Evolutionary conservation across 2,113 vertebrate genomes (phyloP), one percentile per base, ranked within the genome.

Genomic region (Spermophilus dauricus): DNA sequence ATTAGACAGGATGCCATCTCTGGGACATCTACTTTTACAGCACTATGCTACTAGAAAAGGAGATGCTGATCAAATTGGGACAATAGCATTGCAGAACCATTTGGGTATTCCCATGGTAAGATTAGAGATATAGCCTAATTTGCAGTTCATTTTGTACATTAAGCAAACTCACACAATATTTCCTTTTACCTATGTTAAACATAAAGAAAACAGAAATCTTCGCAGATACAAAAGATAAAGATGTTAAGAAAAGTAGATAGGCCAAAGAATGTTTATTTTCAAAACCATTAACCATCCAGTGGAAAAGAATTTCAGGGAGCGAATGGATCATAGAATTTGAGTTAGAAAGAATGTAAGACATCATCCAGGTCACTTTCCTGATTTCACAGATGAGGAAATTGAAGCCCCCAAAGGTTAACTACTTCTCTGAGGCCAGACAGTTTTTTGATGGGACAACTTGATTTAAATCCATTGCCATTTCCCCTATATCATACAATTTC

Each of bases 391-490:
- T 97, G 61, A 95, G 83, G 70, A 97, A 96, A 97, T 94, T 94
- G 91, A 97, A 97, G 86, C 45, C 89, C 28, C 67, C 48, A 93
- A 96, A 97, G 96, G 91, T 97, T 97, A 96, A 97, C 92, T 91
- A 96, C 63, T 96, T 95, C 53, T 87, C 65, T 22, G 91, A 94
- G 83, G 91, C 53, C 42, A 86, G 85, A 96, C 81, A 91, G 89
- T 93, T 97, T 96, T 98, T 96, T 96, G 95, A 97, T 88, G 63
- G 42, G 24, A 97, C 42, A 96, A 75, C 42, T 94, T 97, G 94
- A 95, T 95, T 97, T 96, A 94, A 96, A 95, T 93, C 39, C 56
- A 84, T 86, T 70, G 83, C 89, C 86, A 86, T 77, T 96, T 95
- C 63, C 51, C 26, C 39, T 89, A 69, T 83, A 91, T 88, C 75